Conservation (phyloP, 1,140 invertebrate genomes). For the Agrypnia vestita region DNA sequence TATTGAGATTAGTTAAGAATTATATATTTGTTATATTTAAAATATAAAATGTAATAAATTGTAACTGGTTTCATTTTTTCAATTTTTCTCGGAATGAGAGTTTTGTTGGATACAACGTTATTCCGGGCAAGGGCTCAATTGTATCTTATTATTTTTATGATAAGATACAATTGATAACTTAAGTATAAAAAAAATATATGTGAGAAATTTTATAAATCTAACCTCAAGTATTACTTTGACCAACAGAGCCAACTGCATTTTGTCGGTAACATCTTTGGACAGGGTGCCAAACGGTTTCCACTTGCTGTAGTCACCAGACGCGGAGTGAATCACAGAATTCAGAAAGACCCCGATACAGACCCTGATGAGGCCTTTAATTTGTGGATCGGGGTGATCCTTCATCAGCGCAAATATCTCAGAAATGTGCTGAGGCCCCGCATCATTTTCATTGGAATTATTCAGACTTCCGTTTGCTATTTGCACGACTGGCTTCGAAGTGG, state of each 20-base stretch:
- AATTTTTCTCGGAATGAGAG: too few species aligned
- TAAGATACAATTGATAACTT: too few species aligned
- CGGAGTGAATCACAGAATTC: conserved; percentile 75
- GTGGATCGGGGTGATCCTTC: conserved; percentile 84
- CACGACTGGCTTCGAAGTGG: not conserved
- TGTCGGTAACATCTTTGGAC: conserved; percentile 65
- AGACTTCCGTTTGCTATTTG: not conserved
- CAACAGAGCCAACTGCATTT: conserved; percentile 70
- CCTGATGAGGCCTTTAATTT: conserved; percentile 83
- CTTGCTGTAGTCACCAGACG: conserved; percentile 73
- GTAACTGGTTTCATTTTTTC: too few species aligned
- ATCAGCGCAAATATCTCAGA: conserved; percentile 80
- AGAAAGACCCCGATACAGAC: conserved; percentile 81
- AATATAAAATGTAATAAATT: too few species aligned
- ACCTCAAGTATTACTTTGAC: conserved; percentile 74
- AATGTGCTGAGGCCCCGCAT: conserved; percentile 74
- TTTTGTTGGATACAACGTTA: too few species aligned
- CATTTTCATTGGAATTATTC: conserved; percentile 50
- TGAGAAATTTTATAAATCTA: conserved; percentile 46
- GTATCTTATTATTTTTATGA: too few species aligned
- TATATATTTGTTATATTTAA: too few species aligned
- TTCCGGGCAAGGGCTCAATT: too few species aligned
- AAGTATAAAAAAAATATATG: not conserved
- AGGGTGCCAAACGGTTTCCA: conserved; percentile 69
- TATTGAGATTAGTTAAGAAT: too few species aligned